phyloP scores from a whole-genome alignment of 2,888 invertebrate species.

The Plagodis dolabraria region DNA sequence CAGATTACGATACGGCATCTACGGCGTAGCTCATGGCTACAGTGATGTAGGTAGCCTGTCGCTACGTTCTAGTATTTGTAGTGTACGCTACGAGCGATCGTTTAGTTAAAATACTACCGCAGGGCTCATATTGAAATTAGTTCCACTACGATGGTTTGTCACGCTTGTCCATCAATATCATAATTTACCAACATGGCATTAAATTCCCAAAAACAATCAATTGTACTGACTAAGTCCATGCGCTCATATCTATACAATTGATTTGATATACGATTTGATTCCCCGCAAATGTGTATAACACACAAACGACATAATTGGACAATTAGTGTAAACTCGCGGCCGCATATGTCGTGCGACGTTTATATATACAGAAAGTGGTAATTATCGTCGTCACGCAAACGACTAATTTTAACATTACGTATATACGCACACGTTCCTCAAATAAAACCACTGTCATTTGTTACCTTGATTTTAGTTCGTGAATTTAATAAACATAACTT shows the following conservation, averaged over 20 bases:
- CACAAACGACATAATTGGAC: constrained; percentile 65
- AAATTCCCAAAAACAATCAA: constrained; percentile 7
- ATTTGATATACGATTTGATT: constrained; percentile 48
- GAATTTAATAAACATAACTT: constrained; percentile 12
- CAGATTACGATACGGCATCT: not conserved
- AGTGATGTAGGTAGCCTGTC: constrained; percentile 17
- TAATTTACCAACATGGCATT: too few relatives aligned
- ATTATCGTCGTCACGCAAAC: constrained; percentile 73
- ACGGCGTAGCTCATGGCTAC: constrained; percentile 23
- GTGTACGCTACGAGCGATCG: constrained; percentile 3
- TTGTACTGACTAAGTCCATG: constrained; percentile 15
- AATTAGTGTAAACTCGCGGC: constrained; percentile 65
- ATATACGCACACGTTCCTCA: constrained; percentile 47
- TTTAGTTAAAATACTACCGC: not conserved
- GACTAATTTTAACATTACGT: constrained; percentile 63
- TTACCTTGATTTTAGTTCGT: constrained; percentile 34
- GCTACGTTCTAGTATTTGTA: not conserved
- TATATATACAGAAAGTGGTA: constrained; percentile 64
- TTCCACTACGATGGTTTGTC: too few relatives aligned
- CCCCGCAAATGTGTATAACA: constrained; percentile 47
- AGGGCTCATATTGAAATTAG: constrained; percentile 10
- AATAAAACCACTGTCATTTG: constrained; percentile 52
- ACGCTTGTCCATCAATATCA: too few relatives aligned
- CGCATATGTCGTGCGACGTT: constrained; percentile 61
- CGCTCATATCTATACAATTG: constrained; percentile 38